Percentiles rank a stretch among this genome's conserved stretches.
Conservation (phyloP, 1,140 invertebrate genomes). For the Neotoxoptera formosana region DNA sequence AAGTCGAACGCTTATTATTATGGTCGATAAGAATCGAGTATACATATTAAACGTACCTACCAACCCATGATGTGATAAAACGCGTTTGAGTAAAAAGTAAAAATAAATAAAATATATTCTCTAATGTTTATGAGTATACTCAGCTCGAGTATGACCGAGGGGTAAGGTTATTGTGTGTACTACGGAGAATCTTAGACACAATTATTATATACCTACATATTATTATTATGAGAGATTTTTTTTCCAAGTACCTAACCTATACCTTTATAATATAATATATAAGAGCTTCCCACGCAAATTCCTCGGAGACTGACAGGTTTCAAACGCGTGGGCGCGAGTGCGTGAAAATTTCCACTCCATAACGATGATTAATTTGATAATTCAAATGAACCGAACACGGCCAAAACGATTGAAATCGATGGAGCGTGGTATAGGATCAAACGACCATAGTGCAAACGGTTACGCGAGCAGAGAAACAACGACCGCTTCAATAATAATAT, state of each 20-base stretch:
- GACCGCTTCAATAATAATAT: not conserved
- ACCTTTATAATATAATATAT: not conserved
- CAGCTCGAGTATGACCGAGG: not conserved
- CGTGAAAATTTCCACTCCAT: not conserved
- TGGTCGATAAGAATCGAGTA: not conserved
- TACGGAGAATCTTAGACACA: not conserved
- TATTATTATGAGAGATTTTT: not conserved
- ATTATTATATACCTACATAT: too few species aligned
- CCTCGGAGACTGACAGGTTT: not conserved
- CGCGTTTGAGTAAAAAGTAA: not conserved
- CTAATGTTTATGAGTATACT: not conserved
- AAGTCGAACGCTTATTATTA: not conserved
- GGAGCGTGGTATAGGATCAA: not conserved
- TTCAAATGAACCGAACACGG: not conserved
- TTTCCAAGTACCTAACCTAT: not conserved
- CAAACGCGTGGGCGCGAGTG: not conserved
- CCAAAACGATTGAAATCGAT: slow-evolving; percentile 28
- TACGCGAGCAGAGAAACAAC: slow-evolving; percentile 7
- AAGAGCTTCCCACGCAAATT: slow-evolving; percentile 21
- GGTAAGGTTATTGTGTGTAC: not conserved
- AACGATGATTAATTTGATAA: slow-evolving; percentile 40
- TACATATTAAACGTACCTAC: not conserved
- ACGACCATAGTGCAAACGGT: not conserved
- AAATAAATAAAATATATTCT: slow-evolving; percentile 18
- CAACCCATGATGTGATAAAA: not conserved